Evolutionary conservation across 2,113 vertebrate genomes (phyloP), one percentile per base, ranked within the genome.

Genomic region (Phrynosoma blainvillii): DNA sequence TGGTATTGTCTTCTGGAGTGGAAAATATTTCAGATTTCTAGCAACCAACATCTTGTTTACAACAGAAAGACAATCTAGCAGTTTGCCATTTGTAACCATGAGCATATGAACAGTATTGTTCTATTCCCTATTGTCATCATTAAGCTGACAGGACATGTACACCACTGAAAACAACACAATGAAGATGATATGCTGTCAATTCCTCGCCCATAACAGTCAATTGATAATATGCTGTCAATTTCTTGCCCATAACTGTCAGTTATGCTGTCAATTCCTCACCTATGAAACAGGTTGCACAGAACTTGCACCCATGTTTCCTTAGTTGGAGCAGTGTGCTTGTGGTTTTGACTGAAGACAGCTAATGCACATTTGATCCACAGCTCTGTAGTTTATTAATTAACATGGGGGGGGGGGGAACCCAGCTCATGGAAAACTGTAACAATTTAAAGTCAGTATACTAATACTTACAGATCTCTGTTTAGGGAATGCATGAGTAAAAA

Each of bases 401-500:
- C 66, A 2, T 4, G 2, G 13, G 59, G 59, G 59, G 59, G 59
- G 59, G 59, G 0, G 10, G 3, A 42, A 87, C 36, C 42, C 1
- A 88, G 0, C 0, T 76, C 12, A 87, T 16, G 40, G 74, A 91
- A 90, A 90, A 59, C 6, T n/a, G 9, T 75, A 32, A 62, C 12
- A 18, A 90, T 18, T n/a, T 40, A 20, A 89, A 68, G 56, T 23
- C 14, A 86, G 68, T 47, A 25, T 0, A 2, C 78, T 81, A 81
- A 65, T 56, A 96, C 98, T 98, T 96, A 99, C 99, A 5, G 97
- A 97, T 98, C 96, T 97, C 91, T 96, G 97, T 90, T 99, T 99
- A 0, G 97, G 96, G 16, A 97, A 93, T 13, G 98, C 96, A 0
- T 97, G 86, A 36, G 95, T 96, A 94, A 99, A 99, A 87, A 98